phyloP scores from a whole-genome alignment of 1,140 invertebrate species.

The Psilanteris sp. region DNA sequence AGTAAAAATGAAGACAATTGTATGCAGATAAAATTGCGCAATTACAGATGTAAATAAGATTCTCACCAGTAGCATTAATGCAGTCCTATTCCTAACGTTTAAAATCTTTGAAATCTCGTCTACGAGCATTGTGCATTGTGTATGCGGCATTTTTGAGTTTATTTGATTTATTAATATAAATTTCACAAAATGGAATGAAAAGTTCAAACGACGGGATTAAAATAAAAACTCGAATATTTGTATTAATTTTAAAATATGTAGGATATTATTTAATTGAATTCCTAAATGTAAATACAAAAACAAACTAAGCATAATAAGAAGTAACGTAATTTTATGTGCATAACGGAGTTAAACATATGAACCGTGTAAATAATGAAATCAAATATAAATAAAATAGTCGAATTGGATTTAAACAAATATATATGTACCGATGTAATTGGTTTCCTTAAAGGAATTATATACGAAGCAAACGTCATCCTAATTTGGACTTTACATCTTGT shows the following conservation, averaged over 20 bases:
- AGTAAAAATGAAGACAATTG: conserved; percentile 10
- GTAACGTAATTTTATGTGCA: too few species aligned
- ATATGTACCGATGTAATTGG: neutral
- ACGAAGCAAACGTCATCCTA: neutral
- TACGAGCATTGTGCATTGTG: conserved; percentile 12
- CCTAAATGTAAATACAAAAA: too few species aligned
- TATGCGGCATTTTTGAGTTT: too few species aligned
- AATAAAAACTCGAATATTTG: too few species aligned
- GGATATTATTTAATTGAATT: too few species aligned
- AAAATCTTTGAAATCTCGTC: conserved; percentile 19
- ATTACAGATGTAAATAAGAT: conserved; percentile 21
- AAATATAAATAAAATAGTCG: neutral
- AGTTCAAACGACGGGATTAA: too few species aligned
- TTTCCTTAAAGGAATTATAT: neutral
- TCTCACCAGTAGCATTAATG: conserved; percentile 9
- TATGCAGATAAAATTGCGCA: conserved; percentile 17
- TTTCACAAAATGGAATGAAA: too few species aligned
- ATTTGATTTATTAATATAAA: too few species aligned
- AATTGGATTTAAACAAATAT: neutral
- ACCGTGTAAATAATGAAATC: too few species aligned
- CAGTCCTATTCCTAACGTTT: neutral
- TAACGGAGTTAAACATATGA: too few species aligned
- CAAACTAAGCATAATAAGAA: too few species aligned
- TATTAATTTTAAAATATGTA: too few species aligned
- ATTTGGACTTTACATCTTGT: conserved; percentile 1